Conservation (phyloP, 1,140 invertebrate species). For the Drosophila sulfurigaster region DNA sequence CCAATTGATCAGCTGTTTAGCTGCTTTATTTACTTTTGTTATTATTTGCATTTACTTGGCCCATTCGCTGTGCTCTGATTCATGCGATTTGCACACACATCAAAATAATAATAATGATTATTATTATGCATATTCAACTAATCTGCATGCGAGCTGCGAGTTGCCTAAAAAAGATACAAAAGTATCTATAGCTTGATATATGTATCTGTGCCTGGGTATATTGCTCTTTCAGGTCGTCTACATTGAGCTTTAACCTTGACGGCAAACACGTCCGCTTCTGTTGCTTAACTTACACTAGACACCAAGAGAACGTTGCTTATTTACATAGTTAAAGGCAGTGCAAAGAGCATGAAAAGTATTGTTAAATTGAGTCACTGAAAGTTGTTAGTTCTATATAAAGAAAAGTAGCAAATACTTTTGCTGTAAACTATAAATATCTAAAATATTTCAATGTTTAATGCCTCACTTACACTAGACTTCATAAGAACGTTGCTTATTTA, state of each 20-base stretch:
- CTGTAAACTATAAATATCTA: background rate
- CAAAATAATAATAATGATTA: slow-evolving; percentile 3
- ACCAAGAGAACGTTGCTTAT: background rate
- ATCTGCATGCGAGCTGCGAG: slow-evolving; percentile 25
- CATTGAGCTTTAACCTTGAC: slow-evolving; percentile 56
- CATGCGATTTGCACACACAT: slow-evolving; percentile 27
- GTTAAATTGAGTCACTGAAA: too few relatives aligned
- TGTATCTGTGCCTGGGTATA: slow-evolving; percentile 17
- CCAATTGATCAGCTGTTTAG: slow-evolving; percentile 29
- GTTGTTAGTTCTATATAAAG: too few relatives aligned
- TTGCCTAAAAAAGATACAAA: slow-evolving; percentile 10
- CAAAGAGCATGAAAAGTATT: background rate
- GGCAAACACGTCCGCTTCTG: slow-evolving; percentile 4
- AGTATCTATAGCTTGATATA: slow-evolving; percentile 9
- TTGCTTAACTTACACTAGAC: slow-evolving; percentile 26
- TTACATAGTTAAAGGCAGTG: background rate
- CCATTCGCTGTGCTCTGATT: slow-evolving; percentile 33
- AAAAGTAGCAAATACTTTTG: background rate
- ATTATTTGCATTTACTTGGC: slow-evolving; percentile 4
- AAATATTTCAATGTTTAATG: slow-evolving; percentile 6
- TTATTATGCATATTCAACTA: slow-evolving; percentile 19
- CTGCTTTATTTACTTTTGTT: slow-evolving; percentile 6
- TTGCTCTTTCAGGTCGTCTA: slow-evolving; percentile 36
- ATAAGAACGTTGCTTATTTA: background rate
- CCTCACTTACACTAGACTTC: slow-evolving; percentile 22